Base-by-base conservation (phyloP, 2,888 invertebrate genomes). In the Trachelus iudaicus region DNA sequence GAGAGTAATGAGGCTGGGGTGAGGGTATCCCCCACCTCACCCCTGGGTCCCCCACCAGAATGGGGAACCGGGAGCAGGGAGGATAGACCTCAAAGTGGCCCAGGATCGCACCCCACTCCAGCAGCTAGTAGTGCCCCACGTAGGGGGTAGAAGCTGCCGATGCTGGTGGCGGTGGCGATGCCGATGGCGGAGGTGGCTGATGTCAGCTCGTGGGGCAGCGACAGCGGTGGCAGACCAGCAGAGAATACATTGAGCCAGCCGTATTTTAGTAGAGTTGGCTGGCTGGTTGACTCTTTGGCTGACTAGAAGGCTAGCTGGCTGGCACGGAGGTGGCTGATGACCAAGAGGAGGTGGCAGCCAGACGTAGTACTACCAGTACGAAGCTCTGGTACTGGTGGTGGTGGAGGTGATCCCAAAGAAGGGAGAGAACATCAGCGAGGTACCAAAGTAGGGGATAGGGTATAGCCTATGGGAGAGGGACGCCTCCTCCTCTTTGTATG, bases 61-160 rank as follows among this genome's bases (percentile, higher is more conserved):
- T 33, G 31, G 71, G 71, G 71, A 71, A 71, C 71, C 71, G 77
- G 79, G 75, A 73, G 73, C 31, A 68, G 69, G 33, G 77, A 87
- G 88, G 84, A 85, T 86, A 85, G 84, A 85, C 79, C 75, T 79
- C 77, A 76, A 79, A 80, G 82, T 83, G 81, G 80, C 75, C 84
- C 85, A 83, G 84, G 85, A 92, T 92, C 78, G 79, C 79, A 86
- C 87, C 87, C 87, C 87, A 87, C 88, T 87, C 88, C 86, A 84
- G 80, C 83, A 81, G 83, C 84, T 83, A 80, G 81, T 80, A 87
- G 84, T 87, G 82, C 83, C 85, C 86, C 84, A 84, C 82, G 85
- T 85, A 83, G 85, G 85, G 86, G 88, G 85, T 85, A 85, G 84
- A 82, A 85, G 82, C 83, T 75, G 76, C 82, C 82, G 80, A 80